Conservation (phyloP, 23 tunicate species). For the Aplidium turbinatum region DNA sequence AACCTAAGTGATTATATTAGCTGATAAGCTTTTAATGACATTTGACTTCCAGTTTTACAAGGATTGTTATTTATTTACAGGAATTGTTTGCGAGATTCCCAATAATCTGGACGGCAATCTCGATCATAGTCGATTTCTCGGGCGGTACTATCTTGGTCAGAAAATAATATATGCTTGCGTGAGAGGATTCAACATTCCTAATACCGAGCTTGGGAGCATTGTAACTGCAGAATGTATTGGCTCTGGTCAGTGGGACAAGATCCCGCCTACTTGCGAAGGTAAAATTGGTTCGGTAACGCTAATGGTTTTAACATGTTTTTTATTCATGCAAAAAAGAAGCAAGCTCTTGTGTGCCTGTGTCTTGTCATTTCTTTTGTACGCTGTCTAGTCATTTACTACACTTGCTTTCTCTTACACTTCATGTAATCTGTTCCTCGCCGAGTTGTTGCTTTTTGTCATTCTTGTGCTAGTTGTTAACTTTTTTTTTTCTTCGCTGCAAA, state of each 20-base stretch:
- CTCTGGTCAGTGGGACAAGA: background rate
- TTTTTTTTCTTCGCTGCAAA: too few relatives aligned
- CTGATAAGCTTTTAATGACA: too few relatives aligned
- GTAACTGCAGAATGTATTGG: background rate
- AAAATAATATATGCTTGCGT: slow-evolving; percentile 18
- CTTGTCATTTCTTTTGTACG: too few relatives aligned
- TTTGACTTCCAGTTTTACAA: too few relatives aligned
- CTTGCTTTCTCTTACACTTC: too few relatives aligned
- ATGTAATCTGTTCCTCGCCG: too few relatives aligned
- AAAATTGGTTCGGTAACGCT: background rate
- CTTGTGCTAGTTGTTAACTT: too few relatives aligned
- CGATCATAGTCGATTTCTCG: background rate
- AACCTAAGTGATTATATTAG: too few relatives aligned
- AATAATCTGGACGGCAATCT: background rate
- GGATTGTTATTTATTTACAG: slow-evolving; percentile 15
- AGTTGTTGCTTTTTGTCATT: too few relatives aligned
- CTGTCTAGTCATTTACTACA: too few relatives aligned
- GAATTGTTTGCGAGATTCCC: slow-evolving; percentile 8
- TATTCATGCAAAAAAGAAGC: background rate
- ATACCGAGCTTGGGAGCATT: background rate
- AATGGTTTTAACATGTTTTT: background rate
- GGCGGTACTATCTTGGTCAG: slow-evolving; percentile 9
- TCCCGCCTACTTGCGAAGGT: slow-evolving; percentile 30
- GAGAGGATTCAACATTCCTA: slow-evolving; percentile 26
- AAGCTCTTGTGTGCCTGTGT: background rate